Evolutionary conservation across 2,888 invertebrate species (phyloP).

Genomic region (Drosophila pseudotalamancana): DNA sequence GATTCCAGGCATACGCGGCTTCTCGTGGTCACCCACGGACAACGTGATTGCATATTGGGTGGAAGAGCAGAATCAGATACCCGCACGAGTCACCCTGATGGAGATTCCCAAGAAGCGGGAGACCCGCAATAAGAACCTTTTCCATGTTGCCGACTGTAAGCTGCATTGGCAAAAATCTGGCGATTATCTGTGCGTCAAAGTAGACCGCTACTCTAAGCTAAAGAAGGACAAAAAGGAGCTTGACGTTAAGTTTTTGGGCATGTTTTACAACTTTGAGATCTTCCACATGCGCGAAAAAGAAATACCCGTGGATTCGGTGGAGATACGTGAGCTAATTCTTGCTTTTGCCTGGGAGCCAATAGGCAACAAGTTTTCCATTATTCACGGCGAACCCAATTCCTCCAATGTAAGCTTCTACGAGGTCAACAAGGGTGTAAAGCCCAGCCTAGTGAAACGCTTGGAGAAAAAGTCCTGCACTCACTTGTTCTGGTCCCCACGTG

Average conservation of each 20-base stretch:
- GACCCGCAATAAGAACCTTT: constrained; percentile 96
- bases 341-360: constrained; percentile 99
- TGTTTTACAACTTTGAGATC: constrained; percentile 99
- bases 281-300: constrained; percentile 99
- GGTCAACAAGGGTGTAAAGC: constrained; percentile 95
- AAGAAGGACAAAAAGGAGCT: constrained; percentile 96
- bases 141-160: constrained; percentile 99
- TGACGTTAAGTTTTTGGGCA: constrained; percentile 97
- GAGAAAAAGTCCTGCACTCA: constrained; percentile 96
- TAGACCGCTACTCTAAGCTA: constrained; percentile 94
- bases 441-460: constrained; percentile 93
- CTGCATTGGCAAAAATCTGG: constrained; percentile 99
- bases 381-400: constrained; percentile 93
- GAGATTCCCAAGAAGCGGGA: constrained; percentile 96
- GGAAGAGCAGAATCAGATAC: constrained; percentile 98
- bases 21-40: constrained; percentile 99
- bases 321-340: constrained; percentile 95
- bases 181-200: constrained; percentile 98
- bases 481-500: constrained; percentile 97
- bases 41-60: constrained; percentile 99
- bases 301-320: constrained; percentile 98
- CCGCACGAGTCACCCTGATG: constrained; percentile 96
- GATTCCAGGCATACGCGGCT: constrained; percentile 94
- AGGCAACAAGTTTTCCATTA: constrained; percentile 97
- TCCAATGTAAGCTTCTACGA: constrained; percentile 97